Evolutionary conservation across 2,113 vertebrate species (phyloP).

Genomic region (Gymnocephalus cernua): DNA sequence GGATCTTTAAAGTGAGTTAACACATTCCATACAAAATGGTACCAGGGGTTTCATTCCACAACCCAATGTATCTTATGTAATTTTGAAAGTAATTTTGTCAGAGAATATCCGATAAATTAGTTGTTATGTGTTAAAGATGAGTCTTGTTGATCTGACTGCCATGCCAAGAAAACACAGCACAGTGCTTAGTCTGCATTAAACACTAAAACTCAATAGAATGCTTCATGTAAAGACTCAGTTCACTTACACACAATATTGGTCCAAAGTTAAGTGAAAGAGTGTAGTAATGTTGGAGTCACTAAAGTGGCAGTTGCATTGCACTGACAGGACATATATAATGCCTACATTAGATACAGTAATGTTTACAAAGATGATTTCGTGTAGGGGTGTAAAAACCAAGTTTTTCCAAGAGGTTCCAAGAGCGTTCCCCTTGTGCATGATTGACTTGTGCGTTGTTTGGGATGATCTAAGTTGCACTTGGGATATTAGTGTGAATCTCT

Average conservation of each 20-base stretch:
- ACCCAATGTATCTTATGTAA: background rate
- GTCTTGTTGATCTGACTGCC: background rate
- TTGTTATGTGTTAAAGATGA: background rate
- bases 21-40: background rate
- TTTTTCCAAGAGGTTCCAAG: background rate
- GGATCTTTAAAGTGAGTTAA: background rate
- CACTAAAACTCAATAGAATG: slow-evolving; percentile 30
- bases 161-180: slow-evolving; percentile 14
- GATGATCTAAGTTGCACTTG: slow-evolving; percentile 26
- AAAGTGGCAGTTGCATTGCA: slow-evolving; percentile 24
- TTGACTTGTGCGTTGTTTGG: slow-evolving; percentile 22
- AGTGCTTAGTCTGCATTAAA: slow-evolving; percentile 14
- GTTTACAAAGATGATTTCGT: background rate
- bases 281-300: slow-evolving; percentile 12
- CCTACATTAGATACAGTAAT: background rate
- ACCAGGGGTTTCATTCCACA: background rate
- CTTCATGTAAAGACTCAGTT: slow-evolving; percentile 38
- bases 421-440: background rate
- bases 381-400: background rate
- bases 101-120: background rate
- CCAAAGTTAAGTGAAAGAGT: background rate
- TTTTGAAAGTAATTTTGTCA: background rate
- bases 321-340: slow-evolving; percentile 18
- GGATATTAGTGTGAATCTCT: slow-evolving; percentile 13
- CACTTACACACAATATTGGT: slow-evolving; percentile 32